Conservation (phyloP, 2,113 vertebrate genomes). For the Xiphophorus couchianus region DNA sequence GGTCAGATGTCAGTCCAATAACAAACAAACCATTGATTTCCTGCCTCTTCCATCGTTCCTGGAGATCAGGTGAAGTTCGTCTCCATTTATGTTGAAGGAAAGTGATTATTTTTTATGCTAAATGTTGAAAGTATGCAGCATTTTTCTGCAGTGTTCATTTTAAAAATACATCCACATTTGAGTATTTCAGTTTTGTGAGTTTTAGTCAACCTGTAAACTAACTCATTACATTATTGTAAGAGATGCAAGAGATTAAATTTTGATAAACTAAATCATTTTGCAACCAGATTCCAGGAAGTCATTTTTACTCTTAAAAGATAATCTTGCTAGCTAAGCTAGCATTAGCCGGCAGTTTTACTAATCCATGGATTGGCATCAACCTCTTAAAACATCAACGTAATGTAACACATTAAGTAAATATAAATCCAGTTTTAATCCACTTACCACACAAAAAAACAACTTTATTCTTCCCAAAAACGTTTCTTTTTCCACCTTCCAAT, state of each 20-base stretch:
- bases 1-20: constrained; percentile 66
- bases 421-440: too few species aligned
- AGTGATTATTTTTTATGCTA: not conserved
- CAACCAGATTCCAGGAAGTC: not conserved
- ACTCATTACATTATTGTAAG: too few species aligned
- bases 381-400: too few species aligned
- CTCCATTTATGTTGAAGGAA: constrained; percentile 50
- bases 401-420: too few species aligned
- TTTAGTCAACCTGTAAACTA: too few species aligned
- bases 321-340: too few species aligned
- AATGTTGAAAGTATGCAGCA: not conserved
- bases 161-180: not conserved
- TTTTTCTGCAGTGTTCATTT: not conserved
- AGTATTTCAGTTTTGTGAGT: not conserved
- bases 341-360: too few species aligned
- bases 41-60: constrained; percentile 46
- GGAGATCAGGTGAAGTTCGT: constrained; percentile 55
- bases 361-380: too few species aligned
- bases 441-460: too few species aligned
- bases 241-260: not conserved
- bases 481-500: too few species aligned
- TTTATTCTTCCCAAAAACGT: too few species aligned
- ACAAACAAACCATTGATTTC: constrained; percentile 74
- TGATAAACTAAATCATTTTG: not conserved
- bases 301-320: not conserved